These are phyloP conservation scores for Popillia japonica DNA, from an alignment of 1,140 invertebrate genomes.

Conservation along the genomic window DNA sequence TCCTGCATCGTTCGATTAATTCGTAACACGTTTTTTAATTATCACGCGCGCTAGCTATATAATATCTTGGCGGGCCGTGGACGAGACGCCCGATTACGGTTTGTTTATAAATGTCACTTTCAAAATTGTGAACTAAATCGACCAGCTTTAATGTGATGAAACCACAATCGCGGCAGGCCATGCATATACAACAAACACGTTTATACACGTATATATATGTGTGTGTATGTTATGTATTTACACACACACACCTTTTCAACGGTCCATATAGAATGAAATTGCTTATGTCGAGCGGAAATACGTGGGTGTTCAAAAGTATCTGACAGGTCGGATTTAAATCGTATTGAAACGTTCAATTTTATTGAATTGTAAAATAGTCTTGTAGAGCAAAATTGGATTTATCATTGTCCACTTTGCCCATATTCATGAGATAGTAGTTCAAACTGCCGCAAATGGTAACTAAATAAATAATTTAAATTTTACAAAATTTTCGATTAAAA, in stretches of 20 bases:
- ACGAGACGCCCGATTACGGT: not conserved
- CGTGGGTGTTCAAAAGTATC: too few relatives aligned
- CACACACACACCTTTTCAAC: not conserved
- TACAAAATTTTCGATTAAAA: too few relatives aligned
- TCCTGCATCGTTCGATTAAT: not conserved
- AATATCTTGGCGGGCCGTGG: too few relatives aligned
- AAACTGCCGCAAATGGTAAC: too few relatives aligned
- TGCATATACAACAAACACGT: not conserved
- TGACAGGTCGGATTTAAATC: too few relatives aligned
- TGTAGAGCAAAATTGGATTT: too few relatives aligned
- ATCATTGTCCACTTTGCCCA: too few relatives aligned
- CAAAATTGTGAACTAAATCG: conserved; percentile 12
- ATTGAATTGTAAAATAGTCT: too few relatives aligned
- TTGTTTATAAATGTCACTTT: conserved; percentile 19
- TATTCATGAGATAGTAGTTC: too few relatives aligned
- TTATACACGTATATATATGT: not conserved
- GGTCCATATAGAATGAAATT: not conserved
- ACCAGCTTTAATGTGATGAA: conserved; percentile 5
- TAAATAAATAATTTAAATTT: too few relatives aligned
- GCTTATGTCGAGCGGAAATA: too few relatives aligned
- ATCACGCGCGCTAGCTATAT: not conserved
- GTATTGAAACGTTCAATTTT: too few relatives aligned
- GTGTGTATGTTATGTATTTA: not conserved
- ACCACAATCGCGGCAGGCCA: not conserved
- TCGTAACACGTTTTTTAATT: conserved; percentile 16